Conservation (phyloP, 2,888 invertebrate species). For the Agonum fuliginosum region DNA sequence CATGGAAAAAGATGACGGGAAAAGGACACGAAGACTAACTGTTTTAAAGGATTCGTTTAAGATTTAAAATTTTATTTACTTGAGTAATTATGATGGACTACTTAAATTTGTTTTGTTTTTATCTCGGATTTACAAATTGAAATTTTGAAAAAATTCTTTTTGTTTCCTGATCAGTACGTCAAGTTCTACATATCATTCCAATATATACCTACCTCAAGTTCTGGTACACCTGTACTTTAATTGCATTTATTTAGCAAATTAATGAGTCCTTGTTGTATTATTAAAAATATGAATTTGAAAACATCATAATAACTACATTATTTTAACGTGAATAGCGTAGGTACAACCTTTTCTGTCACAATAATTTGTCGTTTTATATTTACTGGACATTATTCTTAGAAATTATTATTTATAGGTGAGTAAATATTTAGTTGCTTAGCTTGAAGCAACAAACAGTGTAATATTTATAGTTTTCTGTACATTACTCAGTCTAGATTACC, state of each 20-base stretch:
- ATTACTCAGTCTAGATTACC: background rate
- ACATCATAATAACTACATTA: background rate
- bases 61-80: constrained; percentile 25
- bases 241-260: background rate
- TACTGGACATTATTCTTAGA: background rate
- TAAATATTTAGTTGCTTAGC: background rate
- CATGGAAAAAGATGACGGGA: constrained; percentile 10
- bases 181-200: too few relatives aligned
- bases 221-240: too few relatives aligned
- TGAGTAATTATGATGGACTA: constrained; percentile 29
- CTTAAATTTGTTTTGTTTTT: background rate
- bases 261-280: constrained; percentile 7
- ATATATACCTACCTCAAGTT: too few relatives aligned
- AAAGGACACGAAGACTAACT: background rate
- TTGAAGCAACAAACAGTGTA: constrained; percentile 1
- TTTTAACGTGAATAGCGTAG: background rate
- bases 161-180: too few relatives aligned
- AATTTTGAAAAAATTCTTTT: too few relatives aligned
- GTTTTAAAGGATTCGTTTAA: constrained; percentile 16
- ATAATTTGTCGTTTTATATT: background rate
- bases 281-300: constrained; percentile 15
- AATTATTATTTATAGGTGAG: background rate
- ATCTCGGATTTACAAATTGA: constrained; percentile 20
- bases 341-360: background rate
- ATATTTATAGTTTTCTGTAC: background rate